Percentiles rank a stretch among this genome's conserved stretches.
phyloP scores from a whole-genome alignment of 2,797 vertebrate species.

The Thunnus albacares region DNA sequence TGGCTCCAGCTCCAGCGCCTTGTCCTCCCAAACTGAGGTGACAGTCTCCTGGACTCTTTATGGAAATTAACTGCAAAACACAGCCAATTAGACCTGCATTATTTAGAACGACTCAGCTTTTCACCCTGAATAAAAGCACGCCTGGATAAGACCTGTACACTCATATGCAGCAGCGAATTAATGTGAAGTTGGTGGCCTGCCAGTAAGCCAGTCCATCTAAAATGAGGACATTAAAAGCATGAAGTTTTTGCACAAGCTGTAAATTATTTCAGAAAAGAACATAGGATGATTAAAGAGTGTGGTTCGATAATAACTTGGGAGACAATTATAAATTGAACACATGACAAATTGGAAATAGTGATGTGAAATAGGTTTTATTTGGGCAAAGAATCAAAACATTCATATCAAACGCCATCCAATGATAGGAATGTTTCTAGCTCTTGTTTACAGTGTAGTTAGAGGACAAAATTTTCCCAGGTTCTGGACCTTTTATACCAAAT shows the following conservation, averaged over 20 bases:
- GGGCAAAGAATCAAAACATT: constrained; percentile 22
- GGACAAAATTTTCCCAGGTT: constrained; percentile 78
- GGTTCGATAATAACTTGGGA: constrained; percentile 44
- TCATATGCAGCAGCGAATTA: constrained; percentile 81
- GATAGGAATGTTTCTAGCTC: constrained; percentile 25
- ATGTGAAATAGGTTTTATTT: constrained; percentile 36
- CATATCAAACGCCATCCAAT: not conserved
- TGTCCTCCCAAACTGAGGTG: constrained; percentile 81
- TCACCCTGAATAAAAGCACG: constrained; percentile 82
- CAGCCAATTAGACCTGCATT: constrained; percentile 88
- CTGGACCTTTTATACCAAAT: constrained; percentile 74
- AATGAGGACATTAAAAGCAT: constrained; percentile 70
- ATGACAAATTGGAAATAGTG: constrained; percentile 31
- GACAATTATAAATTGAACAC: constrained; percentile 50
- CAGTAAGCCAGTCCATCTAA: constrained; percentile 74
- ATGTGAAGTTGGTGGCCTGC: constrained; percentile 81
- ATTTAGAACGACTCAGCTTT: constrained; percentile 86
- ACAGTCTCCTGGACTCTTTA: constrained; percentile 86
- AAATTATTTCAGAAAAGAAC: constrained; percentile 52
- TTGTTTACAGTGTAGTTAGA: constrained; percentile 55
- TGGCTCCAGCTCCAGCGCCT: constrained; percentile 74
- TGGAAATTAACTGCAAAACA: constrained; percentile 89
- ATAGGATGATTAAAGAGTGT: constrained; percentile 52
- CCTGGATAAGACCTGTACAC: constrained; percentile 73
- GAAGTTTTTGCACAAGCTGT: constrained; percentile 49